Conservation (phyloP, 2,113 vertebrate species). For the Nerophis lumbriciformis region DNA sequence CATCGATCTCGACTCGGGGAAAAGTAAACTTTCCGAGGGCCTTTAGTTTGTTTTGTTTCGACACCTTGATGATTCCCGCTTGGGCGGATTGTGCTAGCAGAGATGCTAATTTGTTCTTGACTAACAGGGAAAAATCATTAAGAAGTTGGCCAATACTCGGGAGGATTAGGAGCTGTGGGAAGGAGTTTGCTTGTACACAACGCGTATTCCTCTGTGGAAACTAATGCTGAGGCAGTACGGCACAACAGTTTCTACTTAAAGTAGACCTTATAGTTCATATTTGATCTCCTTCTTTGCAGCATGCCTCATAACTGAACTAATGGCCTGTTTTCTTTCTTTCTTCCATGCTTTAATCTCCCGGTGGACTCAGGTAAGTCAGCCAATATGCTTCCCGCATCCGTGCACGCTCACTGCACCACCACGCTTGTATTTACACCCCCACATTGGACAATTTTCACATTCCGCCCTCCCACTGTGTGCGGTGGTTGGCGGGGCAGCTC, state of each 20-base stretch:
- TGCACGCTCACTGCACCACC: not conserved
- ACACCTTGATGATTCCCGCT: constrained; percentile 47
- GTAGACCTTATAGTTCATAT: constrained; percentile 15
- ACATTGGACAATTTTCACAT: not conserved
- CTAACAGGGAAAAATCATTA: constrained; percentile 60
- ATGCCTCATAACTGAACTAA: constrained; percentile 28
- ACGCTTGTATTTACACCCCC: not conserved
- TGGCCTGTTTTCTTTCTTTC: constrained; percentile 15
- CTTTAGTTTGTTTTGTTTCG: constrained; percentile 1
- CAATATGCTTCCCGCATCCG: not conserved
- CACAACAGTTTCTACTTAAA: constrained; percentile 32
- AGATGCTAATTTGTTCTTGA: constrained; percentile 64
- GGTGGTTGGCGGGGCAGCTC: constrained; percentile 14
- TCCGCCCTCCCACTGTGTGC: not conserved
- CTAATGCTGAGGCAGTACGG: constrained; percentile 27
- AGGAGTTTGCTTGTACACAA: constrained; percentile 8
- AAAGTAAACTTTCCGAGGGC: constrained; percentile 54
- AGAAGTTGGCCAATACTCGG: constrained; percentile 29
- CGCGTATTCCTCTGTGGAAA: constrained; percentile 18
- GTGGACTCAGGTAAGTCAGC: constrained; percentile 54
- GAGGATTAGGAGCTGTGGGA: constrained; percentile 12
- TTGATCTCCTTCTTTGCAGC: not conserved
- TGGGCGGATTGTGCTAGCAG: constrained; percentile 31
- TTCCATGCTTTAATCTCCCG: constrained; percentile 33
- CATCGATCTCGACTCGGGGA: constrained; percentile 42